Base-by-base conservation (phyloP, 2,797 vertebrate species). In the Enoplosus armatus region DNA sequence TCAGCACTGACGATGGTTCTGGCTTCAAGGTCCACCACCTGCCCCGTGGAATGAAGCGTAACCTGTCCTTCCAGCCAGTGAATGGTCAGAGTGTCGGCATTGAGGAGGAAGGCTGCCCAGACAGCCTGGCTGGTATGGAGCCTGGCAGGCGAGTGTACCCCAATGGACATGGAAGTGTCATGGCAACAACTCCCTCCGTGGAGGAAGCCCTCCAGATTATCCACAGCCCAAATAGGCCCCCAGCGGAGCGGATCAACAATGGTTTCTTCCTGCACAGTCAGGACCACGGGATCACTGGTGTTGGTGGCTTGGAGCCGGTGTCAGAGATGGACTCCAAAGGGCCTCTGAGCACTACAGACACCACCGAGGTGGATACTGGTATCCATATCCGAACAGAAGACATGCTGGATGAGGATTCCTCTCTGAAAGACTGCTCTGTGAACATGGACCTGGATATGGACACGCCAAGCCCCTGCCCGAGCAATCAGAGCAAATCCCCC, bases 401-500 rank as follows among this genome's bases (percentile, higher is more conserved):
- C 87, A 98, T 99, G 1, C 94, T 98, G 92, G 98, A 99, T 82
- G 98, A 99, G 85, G 98, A 99, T 87, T 99, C 97, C 24, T 99
- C 98, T 54, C 92, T 99, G 87, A 97, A 96, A 86, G 98, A 99
- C 91, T 98, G 97, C 79, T 99, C 98, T 11, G 95, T 98, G 60
- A 98, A 98, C 90, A 96, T 99, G 94, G 98, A 99, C 77, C 96
- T 98, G 22, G 98, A 99, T 73, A 93, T 96, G 93, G 98, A 99
- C 72, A 95, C 96, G 1, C 91, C 95, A 58, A 99, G 97, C 78
- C 97, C 98, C 37, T 97, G 97, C 83, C 95, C 96, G 0, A 98
- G 97, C 85, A 95, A 93, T 37, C 95, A 95, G 63, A 96, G 96
- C 89, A 97, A 96, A 66, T 95, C 94, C 43, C 96, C 97, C 29